Evolutionary conservation across 53 echinoderm and acorn worm genomes (phyloP).

Genomic region (Zoroaster sp.): DNA sequence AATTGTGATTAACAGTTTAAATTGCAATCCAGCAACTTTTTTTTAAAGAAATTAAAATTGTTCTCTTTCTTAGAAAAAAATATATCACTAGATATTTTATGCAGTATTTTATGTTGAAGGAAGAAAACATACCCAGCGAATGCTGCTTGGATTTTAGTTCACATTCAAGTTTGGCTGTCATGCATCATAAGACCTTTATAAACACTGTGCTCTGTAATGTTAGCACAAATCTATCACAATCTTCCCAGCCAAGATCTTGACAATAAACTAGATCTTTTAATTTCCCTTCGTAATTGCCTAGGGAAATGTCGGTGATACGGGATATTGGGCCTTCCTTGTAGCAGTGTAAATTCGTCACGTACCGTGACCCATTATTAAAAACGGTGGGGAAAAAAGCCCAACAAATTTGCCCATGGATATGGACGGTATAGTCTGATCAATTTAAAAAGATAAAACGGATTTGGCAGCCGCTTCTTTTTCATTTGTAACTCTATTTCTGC

Average conservation of each 20-base stretch:
- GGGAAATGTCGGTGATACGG: conserved; percentile 9
- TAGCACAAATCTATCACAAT: not conserved
- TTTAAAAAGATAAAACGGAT: not conserved
- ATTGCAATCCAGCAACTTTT: no score
- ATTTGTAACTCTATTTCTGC: not conserved
- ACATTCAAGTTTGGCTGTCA: no score
- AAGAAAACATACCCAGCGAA: no score
- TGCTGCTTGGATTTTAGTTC: no score
- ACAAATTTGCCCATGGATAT: not conserved
- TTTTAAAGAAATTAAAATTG: no score
- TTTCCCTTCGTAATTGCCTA: conserved; percentile 7
- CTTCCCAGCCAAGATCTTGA: not conserved
- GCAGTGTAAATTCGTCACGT: not conserved
- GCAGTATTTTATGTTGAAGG: no score
- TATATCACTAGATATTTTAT: no score
- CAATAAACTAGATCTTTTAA: conserved; percentile 26
- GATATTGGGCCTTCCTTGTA: not conserved
- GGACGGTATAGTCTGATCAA: not conserved
- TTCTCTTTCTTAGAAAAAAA: no score
- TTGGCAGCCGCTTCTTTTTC: not conserved
- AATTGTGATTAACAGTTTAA: no score
- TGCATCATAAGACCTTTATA: not conserved
- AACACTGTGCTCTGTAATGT: not conserved
- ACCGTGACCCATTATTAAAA: not conserved
- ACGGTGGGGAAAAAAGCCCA: not conserved